A percentile compares a stretch with the other conserved stretches of the same genome.
Evolutionary conservation across 30 jellyfish, hydroid and myxozoan species (phyloP).

Genomic region (Mastigias papua): DNA sequence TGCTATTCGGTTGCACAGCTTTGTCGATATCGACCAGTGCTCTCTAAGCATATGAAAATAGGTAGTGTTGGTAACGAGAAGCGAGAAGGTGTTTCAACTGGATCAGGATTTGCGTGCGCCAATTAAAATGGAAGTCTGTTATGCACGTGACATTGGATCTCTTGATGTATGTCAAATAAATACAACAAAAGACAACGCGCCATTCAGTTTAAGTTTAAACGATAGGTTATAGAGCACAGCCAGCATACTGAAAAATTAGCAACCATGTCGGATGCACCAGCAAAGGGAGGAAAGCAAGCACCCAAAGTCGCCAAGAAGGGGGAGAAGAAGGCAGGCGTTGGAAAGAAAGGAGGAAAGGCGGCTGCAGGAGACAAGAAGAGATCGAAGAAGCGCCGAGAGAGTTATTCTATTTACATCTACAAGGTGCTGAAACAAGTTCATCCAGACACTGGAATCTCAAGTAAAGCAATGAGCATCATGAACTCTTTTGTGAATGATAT

Average conservation of each 20-base stretch:
- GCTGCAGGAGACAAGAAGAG: conserved; percentile 40
- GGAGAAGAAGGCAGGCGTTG: conserved; percentile 55
- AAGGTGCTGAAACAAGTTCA: conserved; percentile 92
- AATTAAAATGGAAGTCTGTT: too few relatives aligned
- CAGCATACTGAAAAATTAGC: too few relatives aligned
- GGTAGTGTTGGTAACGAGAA: too few relatives aligned
- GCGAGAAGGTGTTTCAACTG: too few relatives aligned
- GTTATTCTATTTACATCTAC: conserved; percentile 80
- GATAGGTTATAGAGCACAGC: too few relatives aligned
- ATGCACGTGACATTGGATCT: too few relatives aligned
- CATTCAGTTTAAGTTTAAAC: too few relatives aligned
- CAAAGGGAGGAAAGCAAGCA: conserved; percentile 51
- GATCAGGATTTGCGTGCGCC: too few relatives aligned
- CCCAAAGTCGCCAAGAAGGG: conserved; percentile 73
- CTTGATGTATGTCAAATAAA: too few relatives aligned
- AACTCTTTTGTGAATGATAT: conserved; percentile 85
- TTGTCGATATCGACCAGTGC: too few relatives aligned
- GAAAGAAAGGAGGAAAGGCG: conserved; percentile 57
- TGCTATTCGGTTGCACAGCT: background rate
- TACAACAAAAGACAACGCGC: too few relatives aligned
- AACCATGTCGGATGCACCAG: conserved; percentile 56
- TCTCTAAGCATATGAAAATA: too few relatives aligned
- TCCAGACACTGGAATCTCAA: conserved; percentile 85
- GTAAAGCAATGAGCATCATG: conserved; percentile 89
- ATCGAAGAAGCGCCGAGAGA: conserved; percentile 65